A percentile compares a stretch with the other conserved stretches of the same genome.
Evolutionary conservation across 1,140 invertebrate species (phyloP).

Genomic region (Ceratosolen fusciceps): DNA sequence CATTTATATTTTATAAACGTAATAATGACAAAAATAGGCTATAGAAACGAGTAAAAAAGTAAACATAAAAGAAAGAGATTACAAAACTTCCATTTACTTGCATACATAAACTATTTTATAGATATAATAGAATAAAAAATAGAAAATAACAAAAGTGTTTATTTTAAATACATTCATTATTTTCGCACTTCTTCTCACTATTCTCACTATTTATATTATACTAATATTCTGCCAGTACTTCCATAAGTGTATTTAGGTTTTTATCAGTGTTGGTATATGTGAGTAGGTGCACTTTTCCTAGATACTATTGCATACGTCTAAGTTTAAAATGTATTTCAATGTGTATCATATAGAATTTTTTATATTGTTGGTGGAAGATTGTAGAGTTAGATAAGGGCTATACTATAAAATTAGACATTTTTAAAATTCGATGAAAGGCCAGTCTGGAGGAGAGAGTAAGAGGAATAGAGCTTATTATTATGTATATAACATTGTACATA

Average conservation of each 20-base stretch:
- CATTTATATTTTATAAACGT: too few species aligned
- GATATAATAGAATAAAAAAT: slow-evolving; percentile 13
- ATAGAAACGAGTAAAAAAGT: too few species aligned
- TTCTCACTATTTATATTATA: background rate
- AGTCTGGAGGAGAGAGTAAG: slow-evolving; percentile 37
- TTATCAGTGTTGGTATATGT: too few species aligned
- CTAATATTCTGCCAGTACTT: background rate
- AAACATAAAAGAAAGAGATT: slow-evolving; percentile 24
- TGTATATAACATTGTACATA: background rate
- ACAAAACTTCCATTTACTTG: slow-evolving; percentile 9
- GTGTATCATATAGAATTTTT: slow-evolving; percentile 26
- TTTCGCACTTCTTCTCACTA: background rate
- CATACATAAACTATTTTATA: background rate
- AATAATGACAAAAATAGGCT: too few species aligned
- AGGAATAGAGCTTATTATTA: background rate
- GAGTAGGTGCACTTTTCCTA: background rate
- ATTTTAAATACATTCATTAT: background rate
- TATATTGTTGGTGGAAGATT: slow-evolving; percentile 34
- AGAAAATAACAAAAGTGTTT: slow-evolving; percentile 20
- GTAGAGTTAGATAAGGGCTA: slow-evolving; percentile 20
- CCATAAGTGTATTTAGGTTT: background rate
- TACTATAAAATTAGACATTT: slow-evolving; percentile 7
- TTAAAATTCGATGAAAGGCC: slow-evolving; percentile 28
- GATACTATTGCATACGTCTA: background rate
- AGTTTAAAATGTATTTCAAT: background rate